These are phyloP conservation scores for Strongylocentrotus purpuratus DNA, from an alignment of 35 echinoderm and acorn worm species.

Conservation along the genomic window DNA sequence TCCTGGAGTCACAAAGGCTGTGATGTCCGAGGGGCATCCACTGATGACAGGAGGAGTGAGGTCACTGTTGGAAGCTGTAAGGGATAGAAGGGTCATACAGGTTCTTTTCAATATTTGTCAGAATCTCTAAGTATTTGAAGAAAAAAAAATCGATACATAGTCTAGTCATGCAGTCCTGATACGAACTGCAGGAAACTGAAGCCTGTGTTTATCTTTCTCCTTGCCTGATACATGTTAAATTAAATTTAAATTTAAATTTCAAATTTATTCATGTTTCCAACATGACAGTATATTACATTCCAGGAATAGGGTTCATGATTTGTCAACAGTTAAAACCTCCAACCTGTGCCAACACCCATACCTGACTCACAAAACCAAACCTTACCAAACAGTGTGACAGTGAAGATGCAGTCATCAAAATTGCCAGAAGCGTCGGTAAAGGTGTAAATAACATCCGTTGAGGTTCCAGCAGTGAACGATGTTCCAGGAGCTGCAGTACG, in stretches of 20 bases:
- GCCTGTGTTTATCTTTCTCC: too few relatives aligned
- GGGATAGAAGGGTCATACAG: not conserved
- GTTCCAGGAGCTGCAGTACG: slow-evolving; percentile 52
- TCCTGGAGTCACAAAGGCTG: not conserved
- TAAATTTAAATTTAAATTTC: too few relatives aligned
- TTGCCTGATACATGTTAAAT: too few relatives aligned
- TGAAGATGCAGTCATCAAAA: slow-evolving; percentile 54
- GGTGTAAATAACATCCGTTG: slow-evolving; percentile 59
- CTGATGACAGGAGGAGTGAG: slow-evolving; percentile 52
- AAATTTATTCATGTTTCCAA: too few relatives aligned
- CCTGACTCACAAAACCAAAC: not conserved
- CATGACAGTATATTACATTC: too few relatives aligned
- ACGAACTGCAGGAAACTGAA: not conserved
- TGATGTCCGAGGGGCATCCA: slow-evolving; percentile 47
- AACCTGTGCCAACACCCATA: not conserved
- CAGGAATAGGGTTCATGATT: too few relatives aligned
- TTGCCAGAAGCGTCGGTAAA: slow-evolving; percentile 65
- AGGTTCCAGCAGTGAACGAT: slow-evolving; percentile 59
- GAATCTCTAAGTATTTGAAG: not conserved
- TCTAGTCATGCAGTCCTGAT: not conserved
- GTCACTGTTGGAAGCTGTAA: slow-evolving; percentile 28
- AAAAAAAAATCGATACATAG: not conserved
- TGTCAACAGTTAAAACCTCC: not conserved
- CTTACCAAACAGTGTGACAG: slow-evolving; percentile 52
- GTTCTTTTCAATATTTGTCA: not conserved